A percentile compares a stretch with the other conserved stretches of the same genome.
These are phyloP conservation scores for Echinarachnius parma DNA, from an alignment of 53 echinoderm and acorn worm genomes.

Conservation along the genomic window DNA sequence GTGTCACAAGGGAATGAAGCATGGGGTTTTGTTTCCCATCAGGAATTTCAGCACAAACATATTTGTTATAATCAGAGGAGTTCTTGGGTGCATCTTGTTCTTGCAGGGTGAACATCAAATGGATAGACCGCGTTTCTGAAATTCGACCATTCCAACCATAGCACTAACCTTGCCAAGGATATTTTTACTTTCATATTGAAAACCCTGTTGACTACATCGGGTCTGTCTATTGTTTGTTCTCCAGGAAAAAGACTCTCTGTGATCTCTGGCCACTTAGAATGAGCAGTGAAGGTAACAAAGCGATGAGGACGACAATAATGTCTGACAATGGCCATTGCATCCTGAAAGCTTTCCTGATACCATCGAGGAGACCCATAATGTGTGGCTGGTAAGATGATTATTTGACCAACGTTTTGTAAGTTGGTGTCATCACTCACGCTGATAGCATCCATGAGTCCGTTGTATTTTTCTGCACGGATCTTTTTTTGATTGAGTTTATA, in stretches of 20 bases:
- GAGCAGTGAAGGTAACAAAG: slow-evolving; percentile 61
- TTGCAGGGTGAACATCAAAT: slow-evolving; percentile 41
- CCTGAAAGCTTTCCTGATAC: slow-evolving; percentile 43
- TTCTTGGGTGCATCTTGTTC: slow-evolving; percentile 36
- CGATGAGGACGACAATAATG: slow-evolving; percentile 54
- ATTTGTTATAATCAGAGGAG: slow-evolving; percentile 31
- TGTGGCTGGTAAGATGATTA: slow-evolving; percentile 42
- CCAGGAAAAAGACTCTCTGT: slow-evolving; percentile 17
- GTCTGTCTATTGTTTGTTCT: slow-evolving; percentile 33
- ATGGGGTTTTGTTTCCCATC: slow-evolving; percentile 3
- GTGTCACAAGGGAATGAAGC: slow-evolving; percentile 26
- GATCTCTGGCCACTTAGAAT: slow-evolving; percentile 58
- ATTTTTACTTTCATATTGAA: slow-evolving; percentile 48
- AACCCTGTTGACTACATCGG: slow-evolving; percentile 42
- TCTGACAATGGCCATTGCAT: slow-evolving; percentile 57
- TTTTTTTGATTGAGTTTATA: slow-evolving; percentile 19
- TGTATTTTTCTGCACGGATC: slow-evolving; percentile 50
- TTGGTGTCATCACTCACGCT: slow-evolving; percentile 32
- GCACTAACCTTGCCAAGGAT: slow-evolving; percentile 47
- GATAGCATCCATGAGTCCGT: slow-evolving; percentile 53
- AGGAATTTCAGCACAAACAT: slow-evolving; percentile 44
- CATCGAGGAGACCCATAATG: slow-evolving; percentile 44
- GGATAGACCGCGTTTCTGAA: slow-evolving; percentile 53
- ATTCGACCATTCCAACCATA: slow-evolving; percentile 33
- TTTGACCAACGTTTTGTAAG: slow-evolving; percentile 26